These are phyloP conservation scores for Volucella inflata DNA, from an alignment of 2,888 invertebrate genomes.

Conservation along the genomic window DNA sequence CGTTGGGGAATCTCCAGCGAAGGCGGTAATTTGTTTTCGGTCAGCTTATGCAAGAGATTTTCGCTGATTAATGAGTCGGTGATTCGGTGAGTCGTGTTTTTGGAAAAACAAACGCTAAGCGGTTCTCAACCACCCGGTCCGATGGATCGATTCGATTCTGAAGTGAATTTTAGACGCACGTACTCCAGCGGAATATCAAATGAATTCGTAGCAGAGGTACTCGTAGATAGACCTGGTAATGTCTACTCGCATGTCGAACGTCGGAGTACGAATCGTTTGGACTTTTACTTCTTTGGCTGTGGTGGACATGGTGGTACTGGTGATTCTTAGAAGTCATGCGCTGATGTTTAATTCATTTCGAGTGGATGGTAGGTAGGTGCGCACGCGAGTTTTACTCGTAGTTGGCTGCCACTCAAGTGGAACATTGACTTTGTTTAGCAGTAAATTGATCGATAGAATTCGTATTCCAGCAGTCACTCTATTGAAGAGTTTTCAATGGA, in stretches of 20 bases:
- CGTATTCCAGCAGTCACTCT: no score
- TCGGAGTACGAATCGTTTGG: slow-evolving; percentile 10
- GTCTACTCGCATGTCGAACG: slow-evolving; percentile 31
- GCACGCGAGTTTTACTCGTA: slow-evolving; percentile 45
- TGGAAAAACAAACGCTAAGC: slow-evolving; percentile 20
- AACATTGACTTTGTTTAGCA: slow-evolving; percentile 19
- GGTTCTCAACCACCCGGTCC: background rate
- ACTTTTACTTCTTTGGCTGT: slow-evolving; percentile 46
- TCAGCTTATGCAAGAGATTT: slow-evolving; percentile 39
- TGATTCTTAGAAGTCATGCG: slow-evolving; percentile 51
- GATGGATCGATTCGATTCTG: slow-evolving; percentile 35
- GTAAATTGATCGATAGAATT: no score
- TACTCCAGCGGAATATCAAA: slow-evolving; percentile 25
- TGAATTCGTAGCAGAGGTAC: background rate
- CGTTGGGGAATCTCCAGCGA: background rate
- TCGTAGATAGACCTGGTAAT: slow-evolving; percentile 8
- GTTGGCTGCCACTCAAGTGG: slow-evolving; percentile 14
- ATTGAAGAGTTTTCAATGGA: no score
- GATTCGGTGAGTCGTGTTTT: background rate
- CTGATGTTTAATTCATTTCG: slow-evolving; percentile 53
- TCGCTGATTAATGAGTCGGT: slow-evolving; percentile 27
- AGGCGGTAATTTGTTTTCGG: slow-evolving; percentile 45
- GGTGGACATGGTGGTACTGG: no score
- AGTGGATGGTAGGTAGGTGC: slow-evolving; percentile 37
- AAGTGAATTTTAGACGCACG: background rate